These are phyloP conservation scores for Crotalus viridis DNA, from an alignment of 2,113 vertebrate species.

Conservation along the genomic window DNA sequence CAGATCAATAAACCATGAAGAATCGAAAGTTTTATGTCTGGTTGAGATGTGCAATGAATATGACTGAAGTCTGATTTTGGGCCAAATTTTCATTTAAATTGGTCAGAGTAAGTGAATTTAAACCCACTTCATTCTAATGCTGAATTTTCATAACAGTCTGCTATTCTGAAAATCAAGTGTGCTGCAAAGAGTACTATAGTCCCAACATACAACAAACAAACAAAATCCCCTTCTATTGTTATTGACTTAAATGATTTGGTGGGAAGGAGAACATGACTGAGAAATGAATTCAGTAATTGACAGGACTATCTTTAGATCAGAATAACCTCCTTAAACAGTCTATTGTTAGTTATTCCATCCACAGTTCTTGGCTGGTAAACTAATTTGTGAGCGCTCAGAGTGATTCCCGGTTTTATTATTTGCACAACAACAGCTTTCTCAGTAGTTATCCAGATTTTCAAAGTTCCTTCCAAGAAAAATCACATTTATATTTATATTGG, in stretches of 20 bases:
- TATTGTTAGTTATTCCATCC: not conserved
- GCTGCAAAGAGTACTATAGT: not conserved
- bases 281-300: not conserved
- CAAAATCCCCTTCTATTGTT: not conserved
- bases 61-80: not conserved
- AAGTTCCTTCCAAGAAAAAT: not conserved
- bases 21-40: not conserved
- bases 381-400: not conserved
- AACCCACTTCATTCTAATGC: not conserved
- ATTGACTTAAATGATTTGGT: not conserved
- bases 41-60: not conserved
- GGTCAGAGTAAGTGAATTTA: not conserved
- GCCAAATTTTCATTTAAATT: not conserved
- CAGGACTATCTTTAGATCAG: not conserved
- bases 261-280: not conserved
- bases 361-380: not conserved
- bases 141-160: not conserved
- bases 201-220: not conserved
- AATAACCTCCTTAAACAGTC: not conserved
- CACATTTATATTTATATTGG: not conserved
- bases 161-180: not conserved
- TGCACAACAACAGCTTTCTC: not conserved
- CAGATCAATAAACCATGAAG: not conserved
- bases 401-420: not conserved
- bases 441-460: not conserved